A percentile compares a stretch with the other conserved stretches of the same genome.
Conservation (phyloP, 2,888 invertebrate species). For the Gymnosoma rotundatum region DNA sequence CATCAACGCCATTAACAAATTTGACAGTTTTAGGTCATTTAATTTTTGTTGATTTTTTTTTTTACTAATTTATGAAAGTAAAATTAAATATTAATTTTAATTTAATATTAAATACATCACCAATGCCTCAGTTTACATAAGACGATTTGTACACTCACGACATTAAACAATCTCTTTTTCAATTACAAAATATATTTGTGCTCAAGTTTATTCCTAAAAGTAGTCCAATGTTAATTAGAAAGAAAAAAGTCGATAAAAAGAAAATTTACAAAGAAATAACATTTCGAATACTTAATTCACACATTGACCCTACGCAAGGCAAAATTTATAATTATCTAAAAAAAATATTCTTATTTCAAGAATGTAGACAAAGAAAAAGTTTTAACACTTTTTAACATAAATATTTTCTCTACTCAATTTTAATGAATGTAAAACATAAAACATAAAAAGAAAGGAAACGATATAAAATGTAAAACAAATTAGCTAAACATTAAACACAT, state of each 20-base stretch:
- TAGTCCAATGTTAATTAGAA: slow-evolving; percentile 26
- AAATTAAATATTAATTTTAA: slow-evolving; percentile 18
- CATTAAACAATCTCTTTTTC: not conserved
- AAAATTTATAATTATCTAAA: not conserved
- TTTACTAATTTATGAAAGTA: slow-evolving; percentile 7
- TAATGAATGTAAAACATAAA: slow-evolving; percentile 43
- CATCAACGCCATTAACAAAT: slow-evolving; percentile 48
- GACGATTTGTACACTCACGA: not conserved
- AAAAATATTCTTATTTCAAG: not conserved
- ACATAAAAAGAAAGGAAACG: slow-evolving; percentile 10
- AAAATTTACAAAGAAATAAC: slow-evolving; percentile 9
- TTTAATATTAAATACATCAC: not conserved
- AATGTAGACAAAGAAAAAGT: slow-evolving; percentile 7
- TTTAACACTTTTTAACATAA: too few species aligned
- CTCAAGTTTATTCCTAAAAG: slow-evolving; percentile 8
- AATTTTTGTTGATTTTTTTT: not conserved
- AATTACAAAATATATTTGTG: not conserved
- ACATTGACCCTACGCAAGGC: slow-evolving; percentile 56
- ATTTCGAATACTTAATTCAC: slow-evolving; percentile 1
- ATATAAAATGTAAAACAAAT: slow-evolving; percentile 13
- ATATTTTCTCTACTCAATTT: slow-evolving; percentile 27
- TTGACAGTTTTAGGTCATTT: slow-evolving; percentile 58
- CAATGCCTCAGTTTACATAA: slow-evolving; percentile 29
- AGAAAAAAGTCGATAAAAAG: slow-evolving; percentile 11
- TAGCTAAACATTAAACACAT: slow-evolving; percentile 10